Evolutionary conservation across 2,113 vertebrate species (phyloP).

Genomic region (Actinemys pallida): DNA sequence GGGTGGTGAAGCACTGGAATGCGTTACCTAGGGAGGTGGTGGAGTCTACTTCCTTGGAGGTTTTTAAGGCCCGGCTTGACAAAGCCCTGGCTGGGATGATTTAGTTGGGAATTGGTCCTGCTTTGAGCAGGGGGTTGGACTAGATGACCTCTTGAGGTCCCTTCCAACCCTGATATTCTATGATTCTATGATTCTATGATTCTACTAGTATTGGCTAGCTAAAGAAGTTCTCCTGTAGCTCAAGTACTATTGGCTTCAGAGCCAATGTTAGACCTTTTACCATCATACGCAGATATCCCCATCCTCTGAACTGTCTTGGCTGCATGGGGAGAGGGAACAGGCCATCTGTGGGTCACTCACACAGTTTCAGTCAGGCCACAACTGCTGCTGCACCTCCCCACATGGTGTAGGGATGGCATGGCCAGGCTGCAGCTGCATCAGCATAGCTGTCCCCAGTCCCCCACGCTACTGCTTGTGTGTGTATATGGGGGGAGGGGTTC

Average conservation of each 20-base stretch:
- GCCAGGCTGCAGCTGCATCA: neutral
- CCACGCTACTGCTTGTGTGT: neutral
- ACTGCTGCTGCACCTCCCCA: fast-evolving
- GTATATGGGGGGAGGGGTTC: neutral
- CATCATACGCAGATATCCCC: fast-evolving
- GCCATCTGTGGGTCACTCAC: neutral
- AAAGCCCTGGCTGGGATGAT: no score
- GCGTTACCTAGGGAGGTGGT: no score
- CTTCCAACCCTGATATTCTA: no score
- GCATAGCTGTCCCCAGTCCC: neutral
- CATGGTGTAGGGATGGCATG: fast-evolving
- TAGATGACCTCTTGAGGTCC: no score
- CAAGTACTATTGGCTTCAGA: neutral
- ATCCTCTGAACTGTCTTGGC: neutral
- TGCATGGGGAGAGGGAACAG: neutral
- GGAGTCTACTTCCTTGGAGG: no score
- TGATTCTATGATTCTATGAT: no score
- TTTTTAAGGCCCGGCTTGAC: no score
- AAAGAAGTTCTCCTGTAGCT: neutral
- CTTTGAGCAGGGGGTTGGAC: no score
- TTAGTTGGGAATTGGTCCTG: no score
- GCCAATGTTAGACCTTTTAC: neutral
- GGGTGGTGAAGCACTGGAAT: no score
- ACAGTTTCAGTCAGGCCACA: neutral
- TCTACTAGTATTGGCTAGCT: neutral